Conservation (phyloP, 2,113 vertebrate genomes). For the Nipponia nippon region DNA sequence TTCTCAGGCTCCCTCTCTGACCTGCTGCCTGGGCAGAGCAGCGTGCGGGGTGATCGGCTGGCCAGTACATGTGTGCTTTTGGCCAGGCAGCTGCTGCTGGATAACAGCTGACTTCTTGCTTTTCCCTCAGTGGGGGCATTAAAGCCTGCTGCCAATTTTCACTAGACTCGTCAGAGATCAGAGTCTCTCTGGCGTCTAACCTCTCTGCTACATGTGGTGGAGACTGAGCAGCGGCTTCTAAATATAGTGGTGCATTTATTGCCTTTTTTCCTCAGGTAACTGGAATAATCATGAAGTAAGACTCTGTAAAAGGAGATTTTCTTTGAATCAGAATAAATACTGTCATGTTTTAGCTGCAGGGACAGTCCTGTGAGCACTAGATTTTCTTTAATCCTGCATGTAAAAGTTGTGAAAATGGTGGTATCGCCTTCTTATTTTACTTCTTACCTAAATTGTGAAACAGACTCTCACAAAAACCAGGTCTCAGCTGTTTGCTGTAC, state of each 20-base stretch:
- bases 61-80: neutral
- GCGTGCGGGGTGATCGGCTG: neutral
- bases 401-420: neutral
- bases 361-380: neutral
- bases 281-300: neutral
- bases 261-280: neutral
- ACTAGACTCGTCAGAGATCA: neutral
- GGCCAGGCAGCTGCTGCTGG: conserved; percentile 56
- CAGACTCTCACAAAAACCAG: neutral
- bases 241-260: neutral
- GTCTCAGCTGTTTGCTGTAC: neutral
- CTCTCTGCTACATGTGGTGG: neutral
- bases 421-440: neutral
- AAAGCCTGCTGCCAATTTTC: conserved; percentile 40
- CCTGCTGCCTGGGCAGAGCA: conserved; percentile 34
- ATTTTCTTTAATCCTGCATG: neutral
- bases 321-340: neutral
- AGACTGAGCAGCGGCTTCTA: neutral
- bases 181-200: neutral
- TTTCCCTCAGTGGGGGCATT: conserved; percentile 33
- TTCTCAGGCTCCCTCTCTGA: conserved; percentile 59
- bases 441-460: neutral
- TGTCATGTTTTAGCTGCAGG: neutral
- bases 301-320: neutral
- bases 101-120: conserved; percentile 40